Percentiles rank a stretch among this genome's conserved stretches.
These are phyloP conservation scores for Corydoras maculifer DNA, from an alignment of 2,113 vertebrate genomes.

Conservation along the genomic window DNA sequence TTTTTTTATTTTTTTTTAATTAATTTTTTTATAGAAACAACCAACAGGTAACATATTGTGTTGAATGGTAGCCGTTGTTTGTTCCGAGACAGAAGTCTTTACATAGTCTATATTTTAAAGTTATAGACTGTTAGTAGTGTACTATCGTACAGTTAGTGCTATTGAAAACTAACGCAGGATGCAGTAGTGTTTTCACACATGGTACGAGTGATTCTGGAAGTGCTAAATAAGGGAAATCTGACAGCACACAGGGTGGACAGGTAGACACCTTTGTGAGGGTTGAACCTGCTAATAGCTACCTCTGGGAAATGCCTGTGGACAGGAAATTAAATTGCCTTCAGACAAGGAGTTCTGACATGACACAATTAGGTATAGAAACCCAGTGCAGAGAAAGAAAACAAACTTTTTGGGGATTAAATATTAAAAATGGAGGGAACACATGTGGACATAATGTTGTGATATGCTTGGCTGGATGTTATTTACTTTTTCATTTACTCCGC, in stretches of 20 bases:
- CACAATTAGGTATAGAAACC: neutral
- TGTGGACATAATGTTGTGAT: slow-evolving; percentile 13
- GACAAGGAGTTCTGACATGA: neutral
- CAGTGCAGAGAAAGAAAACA: neutral
- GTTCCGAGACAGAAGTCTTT: too few relatives aligned
- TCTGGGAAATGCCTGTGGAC: neutral
- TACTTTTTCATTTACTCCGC: slow-evolving; percentile 8
- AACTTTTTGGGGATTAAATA: slow-evolving; percentile 1
- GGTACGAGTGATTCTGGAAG: neutral
- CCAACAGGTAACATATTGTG: too few relatives aligned
- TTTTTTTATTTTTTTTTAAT: too few relatives aligned
- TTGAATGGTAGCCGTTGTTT: too few relatives aligned
- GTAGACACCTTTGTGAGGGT: neutral
- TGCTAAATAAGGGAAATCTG: neutral
- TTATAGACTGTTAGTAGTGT: too few relatives aligned
- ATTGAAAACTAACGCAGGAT: too few relatives aligned
- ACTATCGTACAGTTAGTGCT: too few relatives aligned
- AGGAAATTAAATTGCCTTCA: slow-evolving; percentile 8
- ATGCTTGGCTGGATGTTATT: neutral
- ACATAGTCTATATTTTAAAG: too few relatives aligned
- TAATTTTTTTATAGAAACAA: too few relatives aligned
- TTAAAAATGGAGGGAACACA: slow-evolving; percentile 16
- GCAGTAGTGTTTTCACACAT: too few relatives aligned
- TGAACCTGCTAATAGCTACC: slow-evolving; percentile 2
- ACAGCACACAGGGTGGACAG: neutral